phyloP scores from a whole-genome alignment of 1,140 invertebrate genomes.

The Drosophila ambigua region DNA sequence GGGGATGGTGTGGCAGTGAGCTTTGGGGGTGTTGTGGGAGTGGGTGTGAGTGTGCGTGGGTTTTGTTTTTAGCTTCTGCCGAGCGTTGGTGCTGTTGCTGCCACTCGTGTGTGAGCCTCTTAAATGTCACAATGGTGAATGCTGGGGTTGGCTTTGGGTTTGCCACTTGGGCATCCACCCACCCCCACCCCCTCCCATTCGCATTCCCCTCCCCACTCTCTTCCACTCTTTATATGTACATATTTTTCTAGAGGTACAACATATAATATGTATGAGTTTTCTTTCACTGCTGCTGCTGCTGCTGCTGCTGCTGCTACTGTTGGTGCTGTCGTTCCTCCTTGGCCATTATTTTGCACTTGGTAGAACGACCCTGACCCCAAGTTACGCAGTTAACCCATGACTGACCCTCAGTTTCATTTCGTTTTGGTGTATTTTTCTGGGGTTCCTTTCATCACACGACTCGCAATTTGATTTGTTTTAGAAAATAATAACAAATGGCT shows the following conservation, averaged over 20 bases:
- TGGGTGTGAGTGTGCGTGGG: conserved; percentile 42
- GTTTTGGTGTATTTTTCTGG: conserved; percentile 31
- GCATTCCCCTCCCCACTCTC: background rate
- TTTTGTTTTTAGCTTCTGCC: conserved; percentile 73
- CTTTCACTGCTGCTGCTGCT: background rate
- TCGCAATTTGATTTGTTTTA: conserved; percentile 74
- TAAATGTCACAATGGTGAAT: conserved; percentile 77
- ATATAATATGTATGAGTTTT: conserved; percentile 64
- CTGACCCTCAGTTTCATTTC: conserved; percentile 5
- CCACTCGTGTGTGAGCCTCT: conserved; percentile 70
- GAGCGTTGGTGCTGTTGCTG: conserved; percentile 33
- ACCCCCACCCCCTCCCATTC: no score
- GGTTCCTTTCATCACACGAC: conserved; percentile 33
- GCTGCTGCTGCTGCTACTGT: background rate
- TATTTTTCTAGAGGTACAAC: conserved; percentile 48
- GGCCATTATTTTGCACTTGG: conserved; percentile 74
- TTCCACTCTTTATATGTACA: conserved; percentile 17
- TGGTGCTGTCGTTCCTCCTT: conserved; percentile 39
- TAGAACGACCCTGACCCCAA: conserved; percentile 69
- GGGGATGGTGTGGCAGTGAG: background rate
- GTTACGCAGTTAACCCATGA: conserved; percentile 33
- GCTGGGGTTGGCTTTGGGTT: conserved; percentile 58
- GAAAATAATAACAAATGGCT: conserved; percentile 28
- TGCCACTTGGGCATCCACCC: conserved; percentile 44
- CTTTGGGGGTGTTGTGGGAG: conserved; percentile 1